These are phyloP conservation scores for Helobdella robusta DNA, from an alignment of 2,888 invertebrate species.

Conservation along the genomic window DNA sequence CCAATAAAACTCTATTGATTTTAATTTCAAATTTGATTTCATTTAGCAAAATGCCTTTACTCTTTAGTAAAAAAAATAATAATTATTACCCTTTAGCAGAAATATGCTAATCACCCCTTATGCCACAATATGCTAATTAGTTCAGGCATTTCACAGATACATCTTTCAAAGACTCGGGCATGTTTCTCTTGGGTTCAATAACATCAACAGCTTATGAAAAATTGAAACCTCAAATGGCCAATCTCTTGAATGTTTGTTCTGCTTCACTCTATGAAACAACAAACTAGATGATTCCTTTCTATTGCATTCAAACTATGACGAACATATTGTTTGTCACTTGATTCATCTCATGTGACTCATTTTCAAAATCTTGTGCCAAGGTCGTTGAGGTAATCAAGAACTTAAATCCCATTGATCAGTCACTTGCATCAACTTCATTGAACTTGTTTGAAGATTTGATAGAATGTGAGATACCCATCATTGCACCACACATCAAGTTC, in stretches of 20 bases:
- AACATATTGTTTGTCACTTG: no score
- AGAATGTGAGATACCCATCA: slow-evolving; percentile 57
- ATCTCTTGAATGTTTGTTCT: slow-evolving; percentile 54
- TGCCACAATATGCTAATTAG: no score
- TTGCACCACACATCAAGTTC: slow-evolving; percentile 59
- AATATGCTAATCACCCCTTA: no score
- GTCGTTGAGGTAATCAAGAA: slow-evolving; percentile 58
- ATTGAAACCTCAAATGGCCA: slow-evolving; percentile 59
- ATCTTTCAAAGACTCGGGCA: slow-evolving; percentile 56
- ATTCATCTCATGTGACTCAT: no score
- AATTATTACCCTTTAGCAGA: no score
- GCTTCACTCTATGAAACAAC: slow-evolving; percentile 54
- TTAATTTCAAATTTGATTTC: no score
- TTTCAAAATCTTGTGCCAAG: no score
- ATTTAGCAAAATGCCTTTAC: no score
- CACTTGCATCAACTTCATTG: no score
- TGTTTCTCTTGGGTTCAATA: slow-evolving; percentile 62
- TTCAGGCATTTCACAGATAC: no score
- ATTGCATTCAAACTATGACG: slow-evolving; percentile 57
- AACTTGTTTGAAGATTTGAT: slow-evolving; percentile 60
- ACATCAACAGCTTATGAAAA: slow-evolving; percentile 63
- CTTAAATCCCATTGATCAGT: slow-evolving; percentile 52
- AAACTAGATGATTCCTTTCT: slow-evolving; percentile 55
- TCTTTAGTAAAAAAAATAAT: no score
- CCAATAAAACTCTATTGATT: no score